Evolutionary conservation across 1,140 invertebrate species (phyloP), one percentile per base, ranked within the genome.

Genomic region (Drosophila elegans): DNA sequence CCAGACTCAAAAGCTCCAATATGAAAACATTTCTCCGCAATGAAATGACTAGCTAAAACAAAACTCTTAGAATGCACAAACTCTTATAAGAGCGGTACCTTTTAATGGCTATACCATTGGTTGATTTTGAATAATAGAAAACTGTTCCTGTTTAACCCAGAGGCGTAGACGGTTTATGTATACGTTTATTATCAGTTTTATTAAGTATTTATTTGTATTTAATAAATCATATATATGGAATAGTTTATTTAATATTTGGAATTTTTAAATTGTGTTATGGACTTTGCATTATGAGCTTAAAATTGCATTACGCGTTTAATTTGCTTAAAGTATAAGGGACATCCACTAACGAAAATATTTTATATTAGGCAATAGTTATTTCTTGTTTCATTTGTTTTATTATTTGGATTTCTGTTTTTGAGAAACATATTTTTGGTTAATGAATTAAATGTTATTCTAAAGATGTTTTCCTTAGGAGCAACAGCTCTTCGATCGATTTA

Each of bases 181-280:
- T 25, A 16, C 41, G 5, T 34, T 67, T 62, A 36, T 36, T 25
- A 44, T 64, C 21, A 34, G 69, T 71, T 84, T 80, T 80, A 80
- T 79, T 80, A 73, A 60, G 60, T 82, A 78, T 74, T 51, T 62
- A 78, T 66, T 52, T 84, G 48, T 78, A 64, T 61, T 75, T 67
- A 49, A 68, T 75, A 82, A 88, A 86, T 85, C 57, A 82, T 88
- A 88, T 75, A 78, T 72, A 64, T 75, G 66, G 55, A 81, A 61
- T 85, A 67, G 62, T 75, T 53, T 68, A 39, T 68, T 48, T 68
- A 71, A 49, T 77, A 75, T 71, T 38, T 67, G 38, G 38, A 68
- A 41, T 76, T 76, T 13, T 76, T 76, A 76, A 48, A 72, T 64
- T 77, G 46, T 67, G 39, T 66, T 57, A 53, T 66, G 42, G 46